Percentiles rank a stretch among this genome's conserved stretches.
These are phyloP conservation scores for Agelastica alni DNA, from an alignment of 2,888 invertebrate genomes.

Conservation along the genomic window DNA sequence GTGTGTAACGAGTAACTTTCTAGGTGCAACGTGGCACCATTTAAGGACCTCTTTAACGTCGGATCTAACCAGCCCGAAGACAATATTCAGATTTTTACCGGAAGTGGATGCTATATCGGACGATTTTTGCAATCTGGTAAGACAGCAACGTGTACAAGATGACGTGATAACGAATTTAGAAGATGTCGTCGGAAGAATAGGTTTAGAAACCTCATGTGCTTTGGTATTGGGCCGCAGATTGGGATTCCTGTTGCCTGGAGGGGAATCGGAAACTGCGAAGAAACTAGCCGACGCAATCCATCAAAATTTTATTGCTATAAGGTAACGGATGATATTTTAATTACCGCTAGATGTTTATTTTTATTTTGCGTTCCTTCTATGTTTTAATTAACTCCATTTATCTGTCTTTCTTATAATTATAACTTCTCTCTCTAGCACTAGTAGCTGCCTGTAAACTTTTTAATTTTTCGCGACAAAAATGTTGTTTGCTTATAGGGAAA, in stretches of 20 bases:
- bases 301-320: slow-evolving; percentile 70
- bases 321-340: slow-evolving; percentile 13
- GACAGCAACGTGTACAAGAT: slow-evolving; percentile 58
- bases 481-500: too few species aligned
- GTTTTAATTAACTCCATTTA: too few species aligned
- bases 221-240: slow-evolving; percentile 78
- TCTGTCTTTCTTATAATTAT: too few species aligned
- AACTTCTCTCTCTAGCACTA: too few species aligned
- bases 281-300: slow-evolving; percentile 75
- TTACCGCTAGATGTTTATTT: too few species aligned
- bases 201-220: slow-evolving; percentile 80
- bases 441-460: too few species aligned
- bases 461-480: too few species aligned
- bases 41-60: slow-evolving; percentile 74
- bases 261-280: slow-evolving; percentile 60
- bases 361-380: too few species aligned
- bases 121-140: slow-evolving; percentile 73
- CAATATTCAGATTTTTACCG: slow-evolving; percentile 75
- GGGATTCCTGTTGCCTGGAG: slow-evolving; percentile 65
- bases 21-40: slow-evolving; percentile 78
- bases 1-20: too few species aligned
- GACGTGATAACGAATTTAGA: slow-evolving; percentile 68
- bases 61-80: slow-evolving; percentile 75
- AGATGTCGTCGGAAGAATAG: slow-evolving; percentile 75
- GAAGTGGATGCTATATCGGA: slow-evolving; percentile 75